These are phyloP conservation scores for Pygoscelis antarcticus DNA, from an alignment of 2,113 vertebrate genomes.

Conservation along the genomic window DNA sequence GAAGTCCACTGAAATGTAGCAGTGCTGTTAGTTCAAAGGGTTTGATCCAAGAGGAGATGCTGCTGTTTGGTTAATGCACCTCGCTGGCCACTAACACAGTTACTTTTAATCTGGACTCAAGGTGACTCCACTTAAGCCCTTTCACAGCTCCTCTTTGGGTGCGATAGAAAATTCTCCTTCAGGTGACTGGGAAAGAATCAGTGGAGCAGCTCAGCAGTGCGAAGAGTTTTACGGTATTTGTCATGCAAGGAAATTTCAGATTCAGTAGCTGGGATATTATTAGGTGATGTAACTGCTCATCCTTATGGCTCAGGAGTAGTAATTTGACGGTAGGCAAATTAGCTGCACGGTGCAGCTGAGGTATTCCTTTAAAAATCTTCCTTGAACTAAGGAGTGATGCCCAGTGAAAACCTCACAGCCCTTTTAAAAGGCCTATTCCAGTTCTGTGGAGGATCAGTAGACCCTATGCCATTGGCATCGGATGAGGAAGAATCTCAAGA, in stretches of 20 bases:
- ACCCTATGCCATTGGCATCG: background rate
- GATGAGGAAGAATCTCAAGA: background rate
- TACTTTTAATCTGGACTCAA: background rate
- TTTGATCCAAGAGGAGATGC: background rate
- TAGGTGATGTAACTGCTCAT: background rate
- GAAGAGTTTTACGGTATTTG: background rate
- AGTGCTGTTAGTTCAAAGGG: background rate
- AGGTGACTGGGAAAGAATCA: background rate
- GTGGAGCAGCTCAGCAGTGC: background rate
- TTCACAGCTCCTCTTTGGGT: background rate
- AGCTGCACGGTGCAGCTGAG: background rate
- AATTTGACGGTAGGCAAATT: background rate
- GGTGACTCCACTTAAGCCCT: background rate
- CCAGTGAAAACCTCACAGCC: background rate
- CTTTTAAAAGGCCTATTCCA: background rate
- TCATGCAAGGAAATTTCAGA: background rate
- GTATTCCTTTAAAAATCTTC: background rate
- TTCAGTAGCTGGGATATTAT: background rate
- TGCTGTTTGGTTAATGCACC: background rate
- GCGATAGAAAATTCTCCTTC: background rate
- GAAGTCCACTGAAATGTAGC: background rate
- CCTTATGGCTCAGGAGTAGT: background rate
- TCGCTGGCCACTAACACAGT: background rate
- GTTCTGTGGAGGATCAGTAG: background rate
- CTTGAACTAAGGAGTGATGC: background rate